A percentile compares a stretch with the other conserved stretches of the same genome.
These are phyloP conservation scores for Alsophila aescularia DNA, from an alignment of 2,888 invertebrate genomes.

Conservation along the genomic window DNA sequence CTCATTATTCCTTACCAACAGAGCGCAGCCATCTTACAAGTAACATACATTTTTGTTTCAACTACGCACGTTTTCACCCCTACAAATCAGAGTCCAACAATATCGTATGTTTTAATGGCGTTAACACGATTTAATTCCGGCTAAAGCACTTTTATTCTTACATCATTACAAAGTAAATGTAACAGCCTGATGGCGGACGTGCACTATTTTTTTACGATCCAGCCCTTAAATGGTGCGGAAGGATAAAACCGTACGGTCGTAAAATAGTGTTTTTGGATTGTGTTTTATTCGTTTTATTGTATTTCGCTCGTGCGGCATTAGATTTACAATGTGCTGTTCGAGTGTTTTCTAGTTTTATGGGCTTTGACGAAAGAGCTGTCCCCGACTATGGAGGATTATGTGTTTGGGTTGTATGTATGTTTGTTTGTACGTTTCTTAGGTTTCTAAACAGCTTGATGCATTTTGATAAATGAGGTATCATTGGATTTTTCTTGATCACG, in stretches of 20 bases:
- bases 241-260: constrained; percentile 34
- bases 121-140: constrained; percentile 11
- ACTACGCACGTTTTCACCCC: too few relatives aligned
- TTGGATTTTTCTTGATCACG: too few relatives aligned
- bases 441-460: too few relatives aligned
- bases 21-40: too few relatives aligned
- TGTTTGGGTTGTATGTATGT: too few relatives aligned
- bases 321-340: constrained; percentile 30
- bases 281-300: constrained; percentile 36
- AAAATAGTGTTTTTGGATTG: constrained; percentile 37
- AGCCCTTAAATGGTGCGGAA: constrained; percentile 37
- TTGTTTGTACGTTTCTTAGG: too few relatives aligned
- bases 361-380: constrained; percentile 1
- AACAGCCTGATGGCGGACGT: constrained; percentile 24
- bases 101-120: not conserved
- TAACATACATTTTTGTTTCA: too few relatives aligned
- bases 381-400: not conserved
- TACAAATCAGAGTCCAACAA: not conserved
- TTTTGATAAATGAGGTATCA: too few relatives aligned
- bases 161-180: constrained; percentile 26
- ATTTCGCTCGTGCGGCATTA: constrained; percentile 31
- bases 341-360: constrained; percentile 24
- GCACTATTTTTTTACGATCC: constrained; percentile 32
- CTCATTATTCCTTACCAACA: too few relatives aligned
- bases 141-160: constrained; percentile 15